Conservation (phyloP, 2,888 invertebrate genomes). For the Deilephila porcellus region DNA sequence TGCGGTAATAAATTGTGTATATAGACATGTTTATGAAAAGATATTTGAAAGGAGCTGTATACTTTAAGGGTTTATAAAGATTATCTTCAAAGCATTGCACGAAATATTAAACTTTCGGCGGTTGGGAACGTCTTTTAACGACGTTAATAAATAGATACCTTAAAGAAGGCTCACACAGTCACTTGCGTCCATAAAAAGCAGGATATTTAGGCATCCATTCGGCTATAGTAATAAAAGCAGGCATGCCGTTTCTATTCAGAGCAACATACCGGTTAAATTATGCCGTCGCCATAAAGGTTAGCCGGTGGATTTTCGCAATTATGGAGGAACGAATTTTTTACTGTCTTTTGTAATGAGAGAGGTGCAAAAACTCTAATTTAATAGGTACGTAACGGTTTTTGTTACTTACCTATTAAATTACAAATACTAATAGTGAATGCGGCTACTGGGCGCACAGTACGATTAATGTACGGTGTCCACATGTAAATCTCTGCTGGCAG, state of each 20-base stretch:
- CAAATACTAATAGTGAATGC: slow-evolving; percentile 52
- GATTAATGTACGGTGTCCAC: slow-evolving; percentile 65
- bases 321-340: slow-evolving; percentile 60
- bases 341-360: slow-evolving; percentile 61
- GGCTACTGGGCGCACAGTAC: slow-evolving; percentile 54
- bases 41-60: slow-evolving; percentile 41
- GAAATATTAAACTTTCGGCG: slow-evolving; percentile 51
- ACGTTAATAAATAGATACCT: slow-evolving; percentile 43
- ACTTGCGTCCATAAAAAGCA: slow-evolving; percentile 31
- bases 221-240: slow-evolving; percentile 50
- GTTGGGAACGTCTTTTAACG: slow-evolving; percentile 42
- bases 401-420: slow-evolving; percentile 47
- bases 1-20: slow-evolving; percentile 15
- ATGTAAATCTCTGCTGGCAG: slow-evolving; percentile 66
- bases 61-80: slow-evolving; percentile 42
- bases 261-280: slow-evolving; percentile 59
- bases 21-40: slow-evolving; percentile 35
- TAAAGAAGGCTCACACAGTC: slow-evolving; percentile 25
- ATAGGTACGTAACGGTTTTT: too few relatives aligned
- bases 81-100: slow-evolving; percentile 48
- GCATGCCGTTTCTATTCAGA: slow-evolving; percentile 53
- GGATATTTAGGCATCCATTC: slow-evolving; percentile 43
- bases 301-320: slow-evolving; percentile 61
- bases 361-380: slow-evolving; percentile 55
- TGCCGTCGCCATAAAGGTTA: slow-evolving; percentile 56